Evolutionary conservation across 2,113 vertebrate species (phyloP).

Genomic region (Arvicanthis niloticus): DNA sequence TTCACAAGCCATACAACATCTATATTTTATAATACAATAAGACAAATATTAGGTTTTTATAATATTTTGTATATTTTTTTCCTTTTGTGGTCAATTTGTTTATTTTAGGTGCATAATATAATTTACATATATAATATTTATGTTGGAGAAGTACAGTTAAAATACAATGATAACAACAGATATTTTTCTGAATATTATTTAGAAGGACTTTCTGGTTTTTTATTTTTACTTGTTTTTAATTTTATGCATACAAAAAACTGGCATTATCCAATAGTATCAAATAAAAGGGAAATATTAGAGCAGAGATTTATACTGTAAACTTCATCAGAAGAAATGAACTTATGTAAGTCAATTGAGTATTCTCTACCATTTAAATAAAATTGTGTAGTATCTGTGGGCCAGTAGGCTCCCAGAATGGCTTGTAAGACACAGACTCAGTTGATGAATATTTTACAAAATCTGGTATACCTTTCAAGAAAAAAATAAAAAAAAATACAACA

Average conservation of each 20-base stretch:
- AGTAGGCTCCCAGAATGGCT: not conserved
- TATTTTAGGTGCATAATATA: not conserved
- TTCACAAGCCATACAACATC: not conserved
- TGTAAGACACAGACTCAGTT: not conserved
- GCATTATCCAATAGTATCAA: not conserved
- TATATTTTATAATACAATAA: not conserved
- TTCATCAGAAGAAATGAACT: not conserved
- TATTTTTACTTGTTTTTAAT: not conserved
- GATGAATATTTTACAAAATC: not conserved
- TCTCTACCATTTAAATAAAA: not conserved
- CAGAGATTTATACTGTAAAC: not conserved
- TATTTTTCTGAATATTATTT: not conserved
- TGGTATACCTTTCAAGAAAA: not conserved
- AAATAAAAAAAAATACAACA: no score
- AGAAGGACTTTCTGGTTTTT: not conserved
- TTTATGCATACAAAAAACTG: not conserved
- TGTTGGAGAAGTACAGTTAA: not conserved
- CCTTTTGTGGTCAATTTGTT: not conserved
- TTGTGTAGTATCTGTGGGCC: not conserved
- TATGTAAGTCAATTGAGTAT: not conserved
- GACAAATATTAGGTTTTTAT: not conserved
- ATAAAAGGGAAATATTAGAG: not conserved
- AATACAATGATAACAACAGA: not conserved
- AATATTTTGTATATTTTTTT: not conserved
- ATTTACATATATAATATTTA: no score